Conservation (phyloP, 2,797 vertebrate species). For the Hypotaenidia okinawae region DNA sequence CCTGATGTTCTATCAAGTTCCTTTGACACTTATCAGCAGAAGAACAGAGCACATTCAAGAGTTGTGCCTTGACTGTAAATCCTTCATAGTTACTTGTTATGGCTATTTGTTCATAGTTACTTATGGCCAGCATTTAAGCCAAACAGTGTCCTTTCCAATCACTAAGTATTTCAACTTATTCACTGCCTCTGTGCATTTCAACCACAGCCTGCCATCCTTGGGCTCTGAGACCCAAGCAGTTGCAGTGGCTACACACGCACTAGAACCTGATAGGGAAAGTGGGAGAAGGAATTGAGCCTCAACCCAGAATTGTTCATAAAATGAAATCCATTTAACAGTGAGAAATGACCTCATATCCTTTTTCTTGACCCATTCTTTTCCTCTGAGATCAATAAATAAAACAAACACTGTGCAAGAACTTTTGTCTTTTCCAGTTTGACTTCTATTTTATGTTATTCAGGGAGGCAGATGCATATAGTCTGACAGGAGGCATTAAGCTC, state of each 20-base stretch:
- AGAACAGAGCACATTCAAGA: not conserved
- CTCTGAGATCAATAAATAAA: conserved; percentile 37
- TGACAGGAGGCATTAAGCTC: conserved; percentile 61
- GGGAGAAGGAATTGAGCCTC: not conserved
- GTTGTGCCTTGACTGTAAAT: not conserved
- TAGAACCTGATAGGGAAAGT: not conserved
- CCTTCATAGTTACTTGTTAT: not conserved
- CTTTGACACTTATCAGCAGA: not conserved
- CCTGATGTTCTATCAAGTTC: not conserved
- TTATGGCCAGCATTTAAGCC: not conserved
- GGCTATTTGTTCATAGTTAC: not conserved
- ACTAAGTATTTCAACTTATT: not conserved
- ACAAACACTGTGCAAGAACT: not conserved
- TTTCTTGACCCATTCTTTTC: conserved; percentile 4
- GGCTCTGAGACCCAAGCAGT: not conserved
- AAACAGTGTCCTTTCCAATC: not conserved
- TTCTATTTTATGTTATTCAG: conserved; percentile 39
- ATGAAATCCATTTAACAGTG: not conserved
- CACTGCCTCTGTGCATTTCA: not conserved
- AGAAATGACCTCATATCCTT: not conserved
- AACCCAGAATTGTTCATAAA: not conserved
- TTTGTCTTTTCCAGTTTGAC: conserved; percentile 30
- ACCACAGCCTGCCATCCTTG: not conserved
- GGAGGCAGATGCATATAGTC: conserved; percentile 20
- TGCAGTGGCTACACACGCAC: not conserved